Evolutionary conservation across 2,888 invertebrate genomes (phyloP), one percentile per base, ranked within the genome.

Genomic region (Loripinus fragilis): DNA sequence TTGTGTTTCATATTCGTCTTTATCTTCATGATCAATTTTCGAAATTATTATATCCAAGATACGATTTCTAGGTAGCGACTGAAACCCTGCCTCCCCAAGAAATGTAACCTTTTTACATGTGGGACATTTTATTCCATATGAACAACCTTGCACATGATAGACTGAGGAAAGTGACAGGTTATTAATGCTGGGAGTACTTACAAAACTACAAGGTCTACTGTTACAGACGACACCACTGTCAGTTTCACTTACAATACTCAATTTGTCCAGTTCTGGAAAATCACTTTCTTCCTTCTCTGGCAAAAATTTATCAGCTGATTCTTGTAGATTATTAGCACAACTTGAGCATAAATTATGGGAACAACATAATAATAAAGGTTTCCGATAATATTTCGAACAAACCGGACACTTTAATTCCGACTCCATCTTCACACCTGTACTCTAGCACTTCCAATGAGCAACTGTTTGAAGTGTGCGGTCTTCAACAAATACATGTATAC

Each of bases 31-130:
- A 92, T 95, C 60, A 96, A 95, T 92, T 87, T 97, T 96, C 92
- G 98, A 98, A 74, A 98, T 97, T 90, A 99, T 98, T 87, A 96
- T 96, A 94, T 98, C 97, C 97, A 99, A 97, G 77, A 97, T 97
- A 80, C 97, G 95, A 94, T 98, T 98, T 88, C 97, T 97, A 76
- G 98, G 97, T 88, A 98, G 94, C 91, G 97, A 97, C 88, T 97
- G 96, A 1, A 97, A 98, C 50, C 98, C 98, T 94, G 96, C 96
- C 90, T 98, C 98, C 94, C 99, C 98, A 93, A 98, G 96, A 94
- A 97, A 98, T 69, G 98, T 97, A 87, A 96, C 95, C 94, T 98
- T 98, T 90, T 96, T 96, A 94, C 99, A 99, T 55, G 96, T 94
- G 17, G 95, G 94, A 92, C 98, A 98, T 60, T 86, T 87, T 67